Evolutionary conservation across 2,797 vertebrate species (phyloP), one percentile per base, ranked within the genome.

Genomic region (Amblyraja radiata): DNA sequence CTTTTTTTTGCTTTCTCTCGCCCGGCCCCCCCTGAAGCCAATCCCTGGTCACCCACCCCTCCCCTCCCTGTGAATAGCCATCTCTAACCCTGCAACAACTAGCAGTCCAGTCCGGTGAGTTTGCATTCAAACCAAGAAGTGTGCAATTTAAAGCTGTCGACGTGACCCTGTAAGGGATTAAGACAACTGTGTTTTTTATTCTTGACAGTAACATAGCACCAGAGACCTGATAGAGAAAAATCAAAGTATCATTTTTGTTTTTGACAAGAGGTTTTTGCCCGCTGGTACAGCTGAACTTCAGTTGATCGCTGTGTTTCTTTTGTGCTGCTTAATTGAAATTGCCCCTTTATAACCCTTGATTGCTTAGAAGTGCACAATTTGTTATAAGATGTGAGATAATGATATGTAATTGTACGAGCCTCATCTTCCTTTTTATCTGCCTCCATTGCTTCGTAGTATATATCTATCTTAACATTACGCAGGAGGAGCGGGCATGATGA

Each of bases 61-160:
- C 95, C 46, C 93, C 94, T 93, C 46, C 93, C 94, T 93, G 95
- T 95, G 96, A 95, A 95, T 95, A 94, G 94, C 94, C 96, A 94
- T n/a, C 63, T 88, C n/a, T 21, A 36, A 94, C 96, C 95, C 96
- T 94, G 93, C 96, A 96, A 95, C 94, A 96, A 95, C 96, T 94
- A 95, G 95, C 96, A 95, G 96, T 96, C 96, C 96, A 95, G 95
- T 95, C 95, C 96, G 97, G 97, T 97, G 97, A 97, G 97, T 98
- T 95, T 94, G 94, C 95, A 96, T 96, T 96, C 94, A 95, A 95
- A 94, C 36, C 93, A 95, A 94, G 96, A 94, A 94, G 94, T 96
- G 93, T 95, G 94, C 94, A 94, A 94, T 73, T 94, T 54, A 54
- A 94, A 68, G 93, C n/a, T 16, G 80, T 3, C 65, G 79, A 77